Evolutionary conservation across 2,797 vertebrate species (phyloP).

Genomic region (Micropoecilia bifurca): DNA sequence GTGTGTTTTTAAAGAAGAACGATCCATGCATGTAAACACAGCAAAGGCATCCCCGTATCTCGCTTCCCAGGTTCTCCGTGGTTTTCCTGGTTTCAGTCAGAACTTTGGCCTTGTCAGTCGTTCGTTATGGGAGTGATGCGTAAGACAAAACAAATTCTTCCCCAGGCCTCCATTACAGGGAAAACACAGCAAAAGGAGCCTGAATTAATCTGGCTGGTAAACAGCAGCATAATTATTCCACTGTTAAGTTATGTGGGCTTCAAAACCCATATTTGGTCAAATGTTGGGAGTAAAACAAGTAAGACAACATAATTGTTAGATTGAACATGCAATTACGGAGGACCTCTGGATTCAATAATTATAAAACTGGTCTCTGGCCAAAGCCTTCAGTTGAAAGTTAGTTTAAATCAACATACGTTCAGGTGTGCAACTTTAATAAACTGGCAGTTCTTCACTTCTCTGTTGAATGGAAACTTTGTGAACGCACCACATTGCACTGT

Average conservation of each 20-base stretch:
- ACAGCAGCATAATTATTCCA: not conserved
- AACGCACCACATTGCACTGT: not conserved
- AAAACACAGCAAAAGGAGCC: not conserved
- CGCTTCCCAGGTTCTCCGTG: not conserved
- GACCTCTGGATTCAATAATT: not conserved
- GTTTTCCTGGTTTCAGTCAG: conserved; percentile 22
- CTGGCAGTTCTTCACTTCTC: not conserved
- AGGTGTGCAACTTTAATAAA: not conserved
- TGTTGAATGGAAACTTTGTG: not conserved
- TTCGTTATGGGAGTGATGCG: not conserved
- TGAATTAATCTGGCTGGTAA: not conserved
- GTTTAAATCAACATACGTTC: not conserved
- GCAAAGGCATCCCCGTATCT: not conserved
- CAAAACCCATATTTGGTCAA: not conserved
- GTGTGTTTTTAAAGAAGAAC: not conserved
- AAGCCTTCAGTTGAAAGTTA: not conserved
- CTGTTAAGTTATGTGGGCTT: not conserved
- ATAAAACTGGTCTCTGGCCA: too few species aligned
- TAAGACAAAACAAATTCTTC: conserved; percentile 20
- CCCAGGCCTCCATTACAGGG: not conserved
- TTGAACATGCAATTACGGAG: not conserved
- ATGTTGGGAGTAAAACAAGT: not conserved
- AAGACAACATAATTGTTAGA: not conserved
- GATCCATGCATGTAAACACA: not conserved
- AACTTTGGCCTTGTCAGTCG: conserved; percentile 28